phyloP scores from a whole-genome alignment of 2,113 vertebrate species.

The Chionomys nivalis region DNA sequence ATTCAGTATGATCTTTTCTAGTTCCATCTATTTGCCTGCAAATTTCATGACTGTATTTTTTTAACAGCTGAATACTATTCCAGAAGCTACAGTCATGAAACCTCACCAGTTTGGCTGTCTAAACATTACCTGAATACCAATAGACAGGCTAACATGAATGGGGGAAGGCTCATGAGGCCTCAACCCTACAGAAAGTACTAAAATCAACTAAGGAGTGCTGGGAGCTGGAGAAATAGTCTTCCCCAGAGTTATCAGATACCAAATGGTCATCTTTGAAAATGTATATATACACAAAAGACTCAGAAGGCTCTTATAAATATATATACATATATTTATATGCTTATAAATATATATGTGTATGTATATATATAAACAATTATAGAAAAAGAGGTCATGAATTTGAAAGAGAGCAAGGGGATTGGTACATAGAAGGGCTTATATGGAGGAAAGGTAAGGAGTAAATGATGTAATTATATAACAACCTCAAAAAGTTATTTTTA shows the following conservation, averaged over 20 bases:
- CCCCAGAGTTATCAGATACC: not conserved
- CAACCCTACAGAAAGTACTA: not conserved
- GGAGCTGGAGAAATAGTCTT: not conserved
- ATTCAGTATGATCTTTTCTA: not conserved
- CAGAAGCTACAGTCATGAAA: not conserved
- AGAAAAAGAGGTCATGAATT: not conserved
- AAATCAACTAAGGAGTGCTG: not conserved
- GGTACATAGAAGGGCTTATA: not conserved
- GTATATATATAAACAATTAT: not conserved
- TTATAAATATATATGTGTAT: too few relatives aligned
- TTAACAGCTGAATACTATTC: not conserved
- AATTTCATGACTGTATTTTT: not conserved
- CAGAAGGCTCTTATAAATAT: not conserved
- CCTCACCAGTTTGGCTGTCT: not conserved
- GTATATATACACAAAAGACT: not conserved
- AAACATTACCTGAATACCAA: not conserved
- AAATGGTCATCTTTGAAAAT: not conserved
- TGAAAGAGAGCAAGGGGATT: not conserved
- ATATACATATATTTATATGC: too few relatives aligned
- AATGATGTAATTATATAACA: not conserved
- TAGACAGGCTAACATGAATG: not conserved
- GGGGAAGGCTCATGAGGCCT: not conserved
- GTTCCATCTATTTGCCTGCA: not conserved
- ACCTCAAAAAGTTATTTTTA: not conserved
- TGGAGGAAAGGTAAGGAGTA: not conserved